Percentiles rank a stretch among this genome's conserved stretches.
Conservation (phyloP, 37 sponge, comb jelly and placozoan species). For the Axinella damicornis region DNA sequence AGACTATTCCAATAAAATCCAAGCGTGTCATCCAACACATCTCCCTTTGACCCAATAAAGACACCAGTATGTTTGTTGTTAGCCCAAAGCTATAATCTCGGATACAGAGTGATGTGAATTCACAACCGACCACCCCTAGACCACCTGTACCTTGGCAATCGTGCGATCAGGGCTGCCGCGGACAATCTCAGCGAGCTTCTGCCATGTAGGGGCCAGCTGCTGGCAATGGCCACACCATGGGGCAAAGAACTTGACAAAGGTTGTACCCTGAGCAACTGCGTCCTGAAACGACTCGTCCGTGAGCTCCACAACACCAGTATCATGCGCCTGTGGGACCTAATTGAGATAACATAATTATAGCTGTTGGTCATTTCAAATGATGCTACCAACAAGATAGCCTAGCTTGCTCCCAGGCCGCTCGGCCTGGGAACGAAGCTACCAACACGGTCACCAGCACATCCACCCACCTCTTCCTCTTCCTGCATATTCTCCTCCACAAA, state of each 20-base stretch:
- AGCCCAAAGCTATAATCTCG: no score
- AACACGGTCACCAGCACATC: background rate
- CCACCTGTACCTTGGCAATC: slow-evolving; percentile 53
- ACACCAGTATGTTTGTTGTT: no score
- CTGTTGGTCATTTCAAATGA: no score
- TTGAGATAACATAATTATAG: no score
- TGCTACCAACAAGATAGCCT: no score
- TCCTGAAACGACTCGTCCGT: slow-evolving; percentile 16
- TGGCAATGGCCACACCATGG: slow-evolving; percentile 69
- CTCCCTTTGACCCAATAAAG: no score
- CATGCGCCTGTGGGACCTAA: background rate
- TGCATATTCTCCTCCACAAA: slow-evolving; percentile 5
- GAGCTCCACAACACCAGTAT: slow-evolving; percentile 11
- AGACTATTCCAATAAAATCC: no score
- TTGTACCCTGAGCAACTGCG: background rate
- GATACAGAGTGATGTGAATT: no score
- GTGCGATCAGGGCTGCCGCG: background rate
- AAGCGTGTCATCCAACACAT: no score
- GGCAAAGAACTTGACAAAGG: slow-evolving; percentile 53
- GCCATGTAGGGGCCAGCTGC: slow-evolving; percentile 53
- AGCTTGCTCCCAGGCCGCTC: no score
- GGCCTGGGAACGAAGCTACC: no score
- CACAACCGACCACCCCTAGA: no score
- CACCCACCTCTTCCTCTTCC: background rate
- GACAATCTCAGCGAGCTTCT: slow-evolving; percentile 33